These are phyloP conservation scores for Pecten maximus DNA, from an alignment of 2,888 invertebrate genomes.

Conservation along the genomic window DNA sequence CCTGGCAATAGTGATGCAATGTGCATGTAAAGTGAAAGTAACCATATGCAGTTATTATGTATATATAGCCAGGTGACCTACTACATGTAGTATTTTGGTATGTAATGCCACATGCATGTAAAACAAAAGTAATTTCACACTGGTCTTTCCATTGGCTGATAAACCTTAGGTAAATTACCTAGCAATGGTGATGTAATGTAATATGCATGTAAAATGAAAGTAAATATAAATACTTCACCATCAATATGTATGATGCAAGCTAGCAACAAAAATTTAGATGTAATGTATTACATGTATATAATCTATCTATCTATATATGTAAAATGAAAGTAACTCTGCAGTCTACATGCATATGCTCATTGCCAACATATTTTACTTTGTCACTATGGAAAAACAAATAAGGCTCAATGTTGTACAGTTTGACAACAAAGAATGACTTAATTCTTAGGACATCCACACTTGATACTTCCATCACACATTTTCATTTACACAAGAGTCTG, in stretches of 20 bases:
- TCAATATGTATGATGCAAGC: neutral
- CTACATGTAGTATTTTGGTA: no score
- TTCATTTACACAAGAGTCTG: neutral
- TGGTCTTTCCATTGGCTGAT: neutral
- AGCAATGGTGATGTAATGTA: neutral
- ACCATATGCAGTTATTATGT: neutral
- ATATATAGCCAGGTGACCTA: neutral
- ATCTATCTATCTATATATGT: no score
- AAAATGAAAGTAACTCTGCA: neutral
- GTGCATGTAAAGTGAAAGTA: neutral
- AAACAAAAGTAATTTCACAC: neutral
- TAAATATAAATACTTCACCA: neutral
- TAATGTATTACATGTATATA: no score
- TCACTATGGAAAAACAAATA: neutral
- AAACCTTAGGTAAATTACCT: no score
- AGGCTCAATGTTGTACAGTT: slow-evolving; percentile 18
- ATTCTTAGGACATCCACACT: neutral
- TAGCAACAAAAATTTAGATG: neutral
- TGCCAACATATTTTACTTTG: neutral
- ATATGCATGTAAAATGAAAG: neutral
- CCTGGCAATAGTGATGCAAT: neutral
- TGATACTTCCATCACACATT: neutral
- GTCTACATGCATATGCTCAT: neutral
- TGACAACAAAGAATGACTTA: neutral
- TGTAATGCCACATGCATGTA: neutral